Conservation (phyloP, 1,140 invertebrate species). For the Lerema accius region DNA sequence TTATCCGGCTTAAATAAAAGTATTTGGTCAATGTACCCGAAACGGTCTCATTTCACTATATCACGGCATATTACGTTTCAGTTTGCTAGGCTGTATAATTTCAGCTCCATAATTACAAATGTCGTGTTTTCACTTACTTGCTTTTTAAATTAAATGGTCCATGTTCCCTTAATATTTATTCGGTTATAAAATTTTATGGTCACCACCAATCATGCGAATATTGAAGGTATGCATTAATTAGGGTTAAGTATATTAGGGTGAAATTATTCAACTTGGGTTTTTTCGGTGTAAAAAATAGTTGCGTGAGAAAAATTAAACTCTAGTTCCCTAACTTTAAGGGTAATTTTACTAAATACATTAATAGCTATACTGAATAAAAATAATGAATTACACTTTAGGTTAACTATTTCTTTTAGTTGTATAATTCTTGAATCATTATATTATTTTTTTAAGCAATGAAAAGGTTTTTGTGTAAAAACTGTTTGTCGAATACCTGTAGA, state of each 20-base stretch:
- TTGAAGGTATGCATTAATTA: slow-evolving; percentile 26
- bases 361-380: too few species aligned
- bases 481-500: too few species aligned
- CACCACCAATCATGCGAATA: slow-evolving; percentile 21
- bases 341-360: too few species aligned
- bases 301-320: slow-evolving; percentile 3
- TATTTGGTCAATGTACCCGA: slow-evolving; percentile 21
- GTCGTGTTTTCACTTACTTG: slow-evolving; percentile 30
- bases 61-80: slow-evolving; percentile 57
- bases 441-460: too few species aligned
- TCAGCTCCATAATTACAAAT: slow-evolving; percentile 35
- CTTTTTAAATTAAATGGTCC: slow-evolving; percentile 32
- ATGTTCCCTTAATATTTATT: slow-evolving; percentile 33
- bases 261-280: neutral
- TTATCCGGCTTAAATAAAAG: neutral
- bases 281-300: slow-evolving; percentile 4
- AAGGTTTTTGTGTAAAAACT: too few species aligned
- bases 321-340: too few species aligned
- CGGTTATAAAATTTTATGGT: slow-evolving; percentile 31
- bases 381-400: too few species aligned
- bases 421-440: too few species aligned
- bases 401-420: too few species aligned
- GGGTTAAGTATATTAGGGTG: slow-evolving; percentile 8
- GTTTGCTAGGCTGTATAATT: slow-evolving; percentile 20
- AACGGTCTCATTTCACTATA: slow-evolving; percentile 62